Base-by-base conservation (phyloP, 2,888 invertebrate genomes). In the Scaptomyza caliginosa region DNA sequence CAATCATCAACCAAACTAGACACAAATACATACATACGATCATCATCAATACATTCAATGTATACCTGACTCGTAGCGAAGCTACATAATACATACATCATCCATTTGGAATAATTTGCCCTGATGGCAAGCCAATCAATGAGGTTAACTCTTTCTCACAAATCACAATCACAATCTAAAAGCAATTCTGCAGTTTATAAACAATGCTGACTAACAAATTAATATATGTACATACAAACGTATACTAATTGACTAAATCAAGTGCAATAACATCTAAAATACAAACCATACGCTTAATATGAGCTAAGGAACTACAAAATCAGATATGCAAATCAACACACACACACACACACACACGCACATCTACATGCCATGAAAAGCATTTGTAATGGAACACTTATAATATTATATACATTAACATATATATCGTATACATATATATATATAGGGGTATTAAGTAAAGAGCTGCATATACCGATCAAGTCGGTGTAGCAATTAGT, bases 401-500 rank as follows among this genome's bases (percentile, higher is more conserved):
- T 23, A 21, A 76, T 43, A 59, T 39, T 26, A 17, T 26, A 48
- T 10, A 39, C 10, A 54, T 38, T 26, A 16, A 55, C 48, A 48
- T 23, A 26, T 24, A 48, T 23, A 26, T 24, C 39, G 26, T n/a
- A 58, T 24, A 46, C 51, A 52, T 56, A 58, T 38, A 74, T 52
- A 45, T 51, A 17, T 36, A 45, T 23, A 23, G 11, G 26, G 49
- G 30, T 40, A 21, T 57, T 28, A 45, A 55, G 28, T 30, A 48
- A 34, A 19, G 57, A 62, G 60, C 40, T 39, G 32, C 36, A 26
- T 16, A 49, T 32, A 46, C 36, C 46, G 40, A 40, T 23, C 42
- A 16, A 26, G 48, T 60, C 49, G 70, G 49, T 24, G 16, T 68
- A 58, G 51, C 43, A 65, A 65, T 50, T 58, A 69, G 49, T 46